These are phyloP conservation scores for Scotopteryx bipunctaria DNA, from an alignment of 2,888 invertebrate genomes.

Conservation along the genomic window DNA sequence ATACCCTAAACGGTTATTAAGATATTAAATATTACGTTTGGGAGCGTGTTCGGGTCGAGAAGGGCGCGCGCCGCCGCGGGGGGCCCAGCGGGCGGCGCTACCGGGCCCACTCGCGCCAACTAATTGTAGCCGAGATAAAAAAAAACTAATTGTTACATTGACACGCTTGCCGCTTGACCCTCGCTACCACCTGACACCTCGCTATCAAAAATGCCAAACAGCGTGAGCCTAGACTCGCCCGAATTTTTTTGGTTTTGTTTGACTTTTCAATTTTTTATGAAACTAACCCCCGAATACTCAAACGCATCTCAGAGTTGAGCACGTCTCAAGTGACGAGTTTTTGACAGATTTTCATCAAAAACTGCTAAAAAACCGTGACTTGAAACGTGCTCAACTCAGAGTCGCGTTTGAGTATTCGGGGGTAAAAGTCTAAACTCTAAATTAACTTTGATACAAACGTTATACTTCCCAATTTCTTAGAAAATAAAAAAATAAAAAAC, in stretches of 20 bases:
- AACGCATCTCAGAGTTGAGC: too few species aligned
- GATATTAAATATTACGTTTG: conserved; percentile 74
- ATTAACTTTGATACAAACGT: neutral
- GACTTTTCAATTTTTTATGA: too few species aligned
- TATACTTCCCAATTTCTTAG: neutral
- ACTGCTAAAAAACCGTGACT: too few species aligned
- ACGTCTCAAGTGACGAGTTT: too few species aligned
- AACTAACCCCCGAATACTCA: too few species aligned
- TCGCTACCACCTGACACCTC: conserved; percentile 48
- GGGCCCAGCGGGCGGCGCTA: conserved; percentile 74
- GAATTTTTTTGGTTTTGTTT: conserved; percentile 29
- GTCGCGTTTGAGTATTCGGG: too few species aligned
- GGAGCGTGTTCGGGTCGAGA: conserved; percentile 40
- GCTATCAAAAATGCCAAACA: conserved; percentile 47
- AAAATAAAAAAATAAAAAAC: neutral
- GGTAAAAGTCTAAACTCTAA: too few species aligned
- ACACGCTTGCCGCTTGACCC: conserved; percentile 50
- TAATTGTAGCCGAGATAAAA: conserved; percentile 40
- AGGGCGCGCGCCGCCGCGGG: conserved; percentile 66
- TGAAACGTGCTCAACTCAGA: too few species aligned
- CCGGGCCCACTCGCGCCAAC: conserved; percentile 56
- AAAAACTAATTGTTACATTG: conserved; percentile 52
- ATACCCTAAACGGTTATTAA: conserved; percentile 77
- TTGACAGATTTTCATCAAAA: too few species aligned
- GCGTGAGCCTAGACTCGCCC: conserved; percentile 23